Evolutionary conservation across 2,888 invertebrate species (phyloP).

Genomic region (Chydorus sphaericus): DNA sequence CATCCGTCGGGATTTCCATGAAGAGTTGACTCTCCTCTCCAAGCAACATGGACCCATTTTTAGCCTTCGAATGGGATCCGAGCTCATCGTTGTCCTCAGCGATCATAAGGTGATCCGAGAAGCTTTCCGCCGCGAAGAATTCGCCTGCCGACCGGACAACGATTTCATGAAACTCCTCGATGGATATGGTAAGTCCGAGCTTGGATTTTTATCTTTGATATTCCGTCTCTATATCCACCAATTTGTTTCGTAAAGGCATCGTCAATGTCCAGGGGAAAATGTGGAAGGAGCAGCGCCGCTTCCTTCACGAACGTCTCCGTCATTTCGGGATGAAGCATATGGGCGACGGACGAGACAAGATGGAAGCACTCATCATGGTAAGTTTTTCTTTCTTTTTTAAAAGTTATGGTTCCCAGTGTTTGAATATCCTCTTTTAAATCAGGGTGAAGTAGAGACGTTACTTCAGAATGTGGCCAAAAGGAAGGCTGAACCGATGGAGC

Average conservation of each 20-base stretch:
- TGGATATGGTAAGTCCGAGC: conserved; percentile 62
- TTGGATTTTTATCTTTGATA: neutral
- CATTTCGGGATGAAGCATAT: conserved; percentile 78
- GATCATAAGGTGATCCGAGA: conserved; percentile 74
- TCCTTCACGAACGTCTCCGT: conserved; percentile 68
- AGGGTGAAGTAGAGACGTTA: conserved; percentile 63
- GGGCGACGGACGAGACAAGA: conserved; percentile 60
- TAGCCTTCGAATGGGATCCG: conserved; percentile 63
- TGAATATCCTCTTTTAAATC: conserved; percentile 11
- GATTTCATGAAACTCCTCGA: conserved; percentile 73
- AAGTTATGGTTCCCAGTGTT: neutral
- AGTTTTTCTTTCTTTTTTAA: conserved; percentile 23
- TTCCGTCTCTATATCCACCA: neutral
- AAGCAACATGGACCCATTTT: conserved; percentile 66
- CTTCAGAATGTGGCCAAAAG: conserved; percentile 46
- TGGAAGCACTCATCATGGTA: conserved; percentile 75
- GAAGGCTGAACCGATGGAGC: conserved; percentile 51
- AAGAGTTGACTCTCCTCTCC: conserved; percentile 59
- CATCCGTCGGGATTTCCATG: conserved; percentile 55
- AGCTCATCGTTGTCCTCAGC: conserved; percentile 69
- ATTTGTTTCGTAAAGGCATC: conserved; percentile 46
- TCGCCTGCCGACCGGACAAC: conserved; percentile 72
- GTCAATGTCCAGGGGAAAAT: conserved; percentile 75
- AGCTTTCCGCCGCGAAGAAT: conserved; percentile 69
- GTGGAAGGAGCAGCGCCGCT: conserved; percentile 80